These are phyloP conservation scores for Protomyctophum bolini DNA, from an alignment of 2,113 vertebrate species.

Conservation along the genomic window DNA sequence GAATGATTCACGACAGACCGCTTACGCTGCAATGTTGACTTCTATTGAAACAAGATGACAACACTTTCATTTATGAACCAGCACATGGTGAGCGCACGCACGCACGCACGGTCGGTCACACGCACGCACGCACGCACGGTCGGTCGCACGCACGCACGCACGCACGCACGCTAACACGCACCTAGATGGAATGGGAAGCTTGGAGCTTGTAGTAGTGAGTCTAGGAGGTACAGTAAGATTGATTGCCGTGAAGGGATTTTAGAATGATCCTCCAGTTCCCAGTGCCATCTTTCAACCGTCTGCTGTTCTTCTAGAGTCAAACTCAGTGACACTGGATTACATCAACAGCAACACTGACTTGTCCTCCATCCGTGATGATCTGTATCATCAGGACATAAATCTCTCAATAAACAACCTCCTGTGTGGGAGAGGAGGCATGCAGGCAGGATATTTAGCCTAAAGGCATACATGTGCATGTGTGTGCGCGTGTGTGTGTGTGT, in stretches of 20 bases:
- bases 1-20: too few relatives aligned
- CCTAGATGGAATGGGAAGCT: neutral
- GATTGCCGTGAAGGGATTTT: neutral
- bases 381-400: conserved; percentile 28
- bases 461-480: neutral
- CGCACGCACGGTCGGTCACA: neutral
- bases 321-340: conserved; percentile 34
- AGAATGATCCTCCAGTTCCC: conserved; percentile 13
- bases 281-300: conserved; percentile 5
- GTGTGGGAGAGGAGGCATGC: conserved; percentile 28
- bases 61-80: too few relatives aligned
- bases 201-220: neutral
- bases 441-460: conserved; percentile 32
- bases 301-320: conserved; percentile 29
- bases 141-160: neutral
- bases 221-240: neutral
- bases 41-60: too few relatives aligned
- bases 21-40: too few relatives aligned
- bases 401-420: neutral
- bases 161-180: neutral
- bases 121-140: neutral
- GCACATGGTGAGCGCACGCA: neutral
- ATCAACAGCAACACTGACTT: neutral
- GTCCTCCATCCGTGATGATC: neutral
- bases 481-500: neutral